Evolutionary conservation across 35 echinoderm and acorn worm species (phyloP), one percentile per base, ranked within the genome.

Genomic region (Strongylocentrotus purpuratus): DNA sequence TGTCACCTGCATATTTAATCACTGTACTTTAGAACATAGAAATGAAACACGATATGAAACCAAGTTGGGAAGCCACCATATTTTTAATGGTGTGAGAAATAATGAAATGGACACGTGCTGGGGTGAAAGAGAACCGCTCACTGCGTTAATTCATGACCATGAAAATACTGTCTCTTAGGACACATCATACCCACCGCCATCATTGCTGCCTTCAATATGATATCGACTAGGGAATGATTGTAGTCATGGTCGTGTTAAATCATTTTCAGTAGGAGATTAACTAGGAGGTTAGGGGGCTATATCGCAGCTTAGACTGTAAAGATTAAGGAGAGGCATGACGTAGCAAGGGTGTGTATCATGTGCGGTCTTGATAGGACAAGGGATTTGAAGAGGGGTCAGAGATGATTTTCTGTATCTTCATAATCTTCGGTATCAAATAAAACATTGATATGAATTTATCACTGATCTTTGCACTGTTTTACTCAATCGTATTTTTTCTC

Each of bases 71-170:
- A n/a, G 20, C 65, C 28, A n/a, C 65, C 65, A 28, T 28, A 78
- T 78, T 31, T 78, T 78, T 78, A 78, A 78, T 78, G 65, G 65
- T 78, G 22, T n/a, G 65, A 78, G 65, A 78, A 78, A 78, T 78
- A 78, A 78, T 78, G 65, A 78, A 78, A 78, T n/a, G 18, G 65
- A 8, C 65, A 78, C 65, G 65, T n/a, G 28, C 28, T 11, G 10
- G 22, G 4, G 65, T 78, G 25, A 78, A 78, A 78, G 65, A 78
- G 65, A 78, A n/a, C 65, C 65, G 65, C 65, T 22, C 2, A 4
- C 1, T 78, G 25, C 65, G 65, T 78, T 78, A 78, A 78, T 78
- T 78, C 65, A 78, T 78, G 65, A 78, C 65, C 65, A 78, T 78
- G 65, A 78, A 28, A 78, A 78, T 22, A 78, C 28, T n/a, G 22